phyloP scores from a whole-genome alignment of 2,888 invertebrate genomes.

The Orthosia incerta region DNA sequence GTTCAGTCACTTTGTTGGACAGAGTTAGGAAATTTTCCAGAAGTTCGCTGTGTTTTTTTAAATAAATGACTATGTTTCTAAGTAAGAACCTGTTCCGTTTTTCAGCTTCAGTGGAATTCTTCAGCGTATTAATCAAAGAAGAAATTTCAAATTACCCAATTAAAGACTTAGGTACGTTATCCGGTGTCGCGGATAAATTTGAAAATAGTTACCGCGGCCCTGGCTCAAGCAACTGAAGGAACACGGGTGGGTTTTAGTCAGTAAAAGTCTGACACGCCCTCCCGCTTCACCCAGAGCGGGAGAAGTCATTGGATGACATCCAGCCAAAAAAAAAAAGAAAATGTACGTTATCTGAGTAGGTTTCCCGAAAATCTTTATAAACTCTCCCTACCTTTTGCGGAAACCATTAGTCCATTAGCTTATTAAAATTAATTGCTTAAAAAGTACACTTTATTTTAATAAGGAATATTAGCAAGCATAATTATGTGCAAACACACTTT shows the following conservation, averaged over 20 bases:
- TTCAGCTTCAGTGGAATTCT: neutral
- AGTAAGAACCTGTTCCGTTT: neutral
- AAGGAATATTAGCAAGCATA: neutral
- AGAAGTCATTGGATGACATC: too few relatives aligned
- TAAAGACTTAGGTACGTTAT: neutral
- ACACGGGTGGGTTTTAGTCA: too few relatives aligned
- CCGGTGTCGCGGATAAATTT: too few relatives aligned
- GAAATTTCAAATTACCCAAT: neutral
- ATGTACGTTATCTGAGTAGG: too few relatives aligned
- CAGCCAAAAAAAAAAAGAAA: too few relatives aligned
- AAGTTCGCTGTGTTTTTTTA: neutral
- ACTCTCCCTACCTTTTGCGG: neutral
- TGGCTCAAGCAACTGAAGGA: too few relatives aligned
- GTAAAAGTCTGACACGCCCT: too few relatives aligned
- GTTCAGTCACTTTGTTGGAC: slow-evolving; percentile 15
- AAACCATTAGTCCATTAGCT: slow-evolving; percentile 12
- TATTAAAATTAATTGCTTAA: slow-evolving; percentile 3
- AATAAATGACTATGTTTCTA: neutral
- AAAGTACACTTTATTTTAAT: slow-evolving; percentile 14
- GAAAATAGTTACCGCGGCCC: too few relatives aligned
- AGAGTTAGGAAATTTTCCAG: neutral
- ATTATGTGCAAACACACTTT: neutral
- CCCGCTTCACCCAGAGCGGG: too few relatives aligned
- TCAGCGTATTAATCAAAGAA: neutral
- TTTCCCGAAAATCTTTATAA: neutral